A percentile compares a stretch with the other conserved stretches of the same genome.
Conservation (phyloP, 1,140 invertebrate species). For the Papilio helenus region DNA sequence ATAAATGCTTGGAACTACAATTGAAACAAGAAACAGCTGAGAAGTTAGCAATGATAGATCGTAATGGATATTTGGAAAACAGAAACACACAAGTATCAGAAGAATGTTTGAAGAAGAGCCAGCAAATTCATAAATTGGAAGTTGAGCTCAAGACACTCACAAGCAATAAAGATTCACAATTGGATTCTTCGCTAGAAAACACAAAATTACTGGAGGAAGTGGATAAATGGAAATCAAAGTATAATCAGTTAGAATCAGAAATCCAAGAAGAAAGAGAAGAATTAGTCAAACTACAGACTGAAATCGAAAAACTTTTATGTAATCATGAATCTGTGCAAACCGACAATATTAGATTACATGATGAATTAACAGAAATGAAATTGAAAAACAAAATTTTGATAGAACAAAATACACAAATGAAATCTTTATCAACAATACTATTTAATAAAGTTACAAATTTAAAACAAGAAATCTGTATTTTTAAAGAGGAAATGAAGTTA, state of each 20-base stretch:
- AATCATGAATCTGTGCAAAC: slow-evolving; percentile 70
- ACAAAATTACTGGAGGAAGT: slow-evolving; percentile 63
- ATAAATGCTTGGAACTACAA: slow-evolving; percentile 78
- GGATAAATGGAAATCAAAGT: slow-evolving; percentile 70
- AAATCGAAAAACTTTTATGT: slow-evolving; percentile 77
- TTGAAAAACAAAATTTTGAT: slow-evolving; percentile 53
- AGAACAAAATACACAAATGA: slow-evolving; percentile 48
- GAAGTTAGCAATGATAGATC: slow-evolving; percentile 80
- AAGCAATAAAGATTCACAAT: slow-evolving; percentile 49
- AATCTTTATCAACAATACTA: slow-evolving; percentile 41
- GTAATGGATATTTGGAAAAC: slow-evolving; percentile 78
- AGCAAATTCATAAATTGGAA: slow-evolving; percentile 70
- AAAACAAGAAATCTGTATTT: slow-evolving; percentile 47
- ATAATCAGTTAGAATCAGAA: slow-evolving; percentile 66
- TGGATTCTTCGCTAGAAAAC: slow-evolving; percentile 34
- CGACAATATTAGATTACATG: slow-evolving; percentile 62
- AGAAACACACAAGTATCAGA: slow-evolving; percentile 73
- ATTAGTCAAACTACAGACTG: slow-evolving; percentile 72
- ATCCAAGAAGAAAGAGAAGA: slow-evolving; percentile 80
- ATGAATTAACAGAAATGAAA: slow-evolving; percentile 56
- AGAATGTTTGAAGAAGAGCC: slow-evolving; percentile 75
- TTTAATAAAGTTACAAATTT: slow-evolving; percentile 49
- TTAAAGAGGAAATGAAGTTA: slow-evolving; percentile 54
- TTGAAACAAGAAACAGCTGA: slow-evolving; percentile 81
- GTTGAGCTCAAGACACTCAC: slow-evolving; percentile 59